Conservation (phyloP, 2,888 invertebrate species). For the Cybosia mesomella region DNA sequence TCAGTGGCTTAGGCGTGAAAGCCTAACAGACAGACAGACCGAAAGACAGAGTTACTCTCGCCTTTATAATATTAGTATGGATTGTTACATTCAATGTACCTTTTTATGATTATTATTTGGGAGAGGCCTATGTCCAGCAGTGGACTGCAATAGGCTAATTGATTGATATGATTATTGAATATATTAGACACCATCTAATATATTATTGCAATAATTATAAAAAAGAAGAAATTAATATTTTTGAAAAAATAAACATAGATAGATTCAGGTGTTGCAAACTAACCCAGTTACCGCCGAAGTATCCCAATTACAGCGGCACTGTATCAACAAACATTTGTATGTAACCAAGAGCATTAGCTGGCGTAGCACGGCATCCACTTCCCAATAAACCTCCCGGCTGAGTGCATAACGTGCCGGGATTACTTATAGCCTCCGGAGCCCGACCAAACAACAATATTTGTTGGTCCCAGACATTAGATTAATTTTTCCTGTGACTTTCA, state of each 20-base stretch:
- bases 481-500: conserved; percentile 80
- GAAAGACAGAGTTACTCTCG: too few species aligned
- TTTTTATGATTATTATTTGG: too few species aligned
- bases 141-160: too few species aligned
- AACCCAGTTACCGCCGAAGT: conserved; percentile 18
- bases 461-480: conserved; percentile 78
- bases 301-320: conserved; percentile 42
- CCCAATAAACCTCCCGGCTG: conserved; percentile 78
- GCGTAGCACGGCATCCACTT: conserved; percentile 66
- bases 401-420: conserved; percentile 83
- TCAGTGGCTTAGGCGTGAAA: too few species aligned
- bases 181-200: too few species aligned
- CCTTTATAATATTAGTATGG: too few species aligned
- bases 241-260: neutral
- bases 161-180: too few species aligned
- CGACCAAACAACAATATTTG: conserved; percentile 83
- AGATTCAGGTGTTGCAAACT: conserved; percentile 4
- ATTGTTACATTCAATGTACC: too few species aligned
- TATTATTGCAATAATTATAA: too few species aligned
- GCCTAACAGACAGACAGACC: too few species aligned
- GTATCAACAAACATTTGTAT: conserved; percentile 53
- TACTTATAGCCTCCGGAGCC: conserved; percentile 78
- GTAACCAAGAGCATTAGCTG: conserved; percentile 55
- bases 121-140: too few species aligned
- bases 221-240: neutral